Base-by-base conservation (phyloP, 2,113 vertebrate species). In the Larimichthys crocea region DNA sequence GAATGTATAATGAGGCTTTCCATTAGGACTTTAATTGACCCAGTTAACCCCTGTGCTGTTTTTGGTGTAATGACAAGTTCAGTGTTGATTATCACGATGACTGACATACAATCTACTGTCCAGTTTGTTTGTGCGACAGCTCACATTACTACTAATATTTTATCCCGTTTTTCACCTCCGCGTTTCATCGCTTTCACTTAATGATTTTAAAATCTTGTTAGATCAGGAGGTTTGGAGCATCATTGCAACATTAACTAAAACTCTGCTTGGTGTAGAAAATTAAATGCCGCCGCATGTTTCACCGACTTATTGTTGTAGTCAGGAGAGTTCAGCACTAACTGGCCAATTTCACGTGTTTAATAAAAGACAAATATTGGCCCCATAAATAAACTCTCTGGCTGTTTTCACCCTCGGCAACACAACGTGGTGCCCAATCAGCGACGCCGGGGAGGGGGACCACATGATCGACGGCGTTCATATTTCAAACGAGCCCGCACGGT, bases 391-490 rank as follows among this genome's bases (percentile, higher is more conserved):
- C 42, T 35, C 0, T 15, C 35, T n/a, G 76, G 76, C 49, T 57
- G 65, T 11, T 22, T 22, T 4, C 26, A 22, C 53, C n/a, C 26
- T 50, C 49, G 17, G 31, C n/a, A 20, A 60, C 31, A 29, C 26
- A 20, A 65, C 31, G 14, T 4, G 20, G 12, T 29, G 44, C n/a
- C 64, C 49, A 29, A n/a, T 59, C 8, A 17, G 42, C 40, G 22
- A 8, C 35, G 17, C 72, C 16, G 0, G 59, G 26, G 64, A 29
- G 29, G 29, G 46, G 66, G 14, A 65, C 67, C 71, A 14, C 64
- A 46, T n/a, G 68, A 82, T 84, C 70, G 20, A 59, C 52, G 49
- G 64, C 74, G 16, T 72, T 78, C 76, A 75, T 72, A 79, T 80
- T 50, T 49, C 52, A 78, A 29, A 29, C 75, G 12, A 71, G 56